Evolutionary conservation across 2,888 invertebrate species (phyloP), one percentile per base, ranked within the genome.

Genomic region (Ectropis crepuscularia): DNA sequence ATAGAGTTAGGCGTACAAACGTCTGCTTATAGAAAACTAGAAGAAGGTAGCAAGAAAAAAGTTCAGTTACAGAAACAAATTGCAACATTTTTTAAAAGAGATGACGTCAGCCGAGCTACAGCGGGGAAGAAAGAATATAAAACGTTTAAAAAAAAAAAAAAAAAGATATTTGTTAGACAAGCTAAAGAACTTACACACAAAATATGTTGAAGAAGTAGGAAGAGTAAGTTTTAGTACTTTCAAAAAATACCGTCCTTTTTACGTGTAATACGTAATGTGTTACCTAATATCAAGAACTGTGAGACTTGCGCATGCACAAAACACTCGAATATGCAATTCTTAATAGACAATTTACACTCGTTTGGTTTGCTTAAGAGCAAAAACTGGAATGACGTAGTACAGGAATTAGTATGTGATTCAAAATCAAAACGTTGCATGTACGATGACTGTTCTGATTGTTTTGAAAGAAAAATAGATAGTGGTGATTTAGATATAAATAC

Each of bases 211-310:
- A 11, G 68, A 70, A 54, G 64, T 41, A 37, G 67, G 41, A 46
- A 16, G 11, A 63, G 45, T 66, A 42, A 68, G 64, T 50, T 71
- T 69, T 37, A 67, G 66, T 39, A 69, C 68, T 41, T 71, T 69
- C 28, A 69, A 71, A 61, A 68, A 67, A 47, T 71, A 68, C 46
- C 43, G 69, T 8, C 71, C 71, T 6, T 69, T 68, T 36, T 71
- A 68, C 41, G 65, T 69, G 10, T 39, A n/a, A n/a, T 69, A 39
- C n/a, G 58, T 57, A n/a, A n/a, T n/a, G n/a, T n/a, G n/a, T n/a
- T n/a, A n/a, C 70, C 70, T 11, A 68, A 67, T 53, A 48, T 67
- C 9, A 62, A 62, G 55, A 51, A 68, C 38, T 61, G 60, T 12
- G 68, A 72, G 42, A 70, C 51, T 42, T 71, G 69, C 49, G 68